phyloP scores from a whole-genome alignment of 1,140 invertebrate genomes.

The Bombus fervidus region DNA sequence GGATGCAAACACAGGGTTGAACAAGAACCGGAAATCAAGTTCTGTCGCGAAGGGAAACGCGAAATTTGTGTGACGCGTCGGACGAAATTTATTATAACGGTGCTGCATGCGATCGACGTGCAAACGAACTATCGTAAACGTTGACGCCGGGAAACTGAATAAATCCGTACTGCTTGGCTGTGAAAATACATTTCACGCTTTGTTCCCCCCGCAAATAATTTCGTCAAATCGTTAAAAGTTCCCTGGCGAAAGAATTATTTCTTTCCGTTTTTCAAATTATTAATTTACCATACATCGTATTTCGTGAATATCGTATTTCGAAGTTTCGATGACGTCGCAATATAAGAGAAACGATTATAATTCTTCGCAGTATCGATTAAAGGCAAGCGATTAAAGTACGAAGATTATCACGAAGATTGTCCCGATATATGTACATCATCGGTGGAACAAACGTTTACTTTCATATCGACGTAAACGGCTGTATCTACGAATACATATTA shows the following conservation, averaged over 20 bases:
- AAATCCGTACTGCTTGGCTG: background rate
- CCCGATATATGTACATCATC: background rate
- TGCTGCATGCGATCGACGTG: too few species aligned
- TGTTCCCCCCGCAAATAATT: background rate
- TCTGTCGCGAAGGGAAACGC: background rate
- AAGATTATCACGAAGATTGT: background rate
- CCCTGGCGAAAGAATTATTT: background rate
- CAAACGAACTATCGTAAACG: background rate
- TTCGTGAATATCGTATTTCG: too few species aligned
- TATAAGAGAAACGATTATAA: too few species aligned
- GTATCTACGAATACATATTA: background rate
- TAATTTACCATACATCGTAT: too few species aligned
- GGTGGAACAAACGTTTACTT: background rate
- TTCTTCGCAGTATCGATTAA: too few species aligned
- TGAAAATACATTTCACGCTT: background rate
- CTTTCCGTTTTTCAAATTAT: too few species aligned
- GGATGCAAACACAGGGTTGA: background rate
- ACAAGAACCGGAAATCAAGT: constrained; percentile 36
- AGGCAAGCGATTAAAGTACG: too few species aligned
- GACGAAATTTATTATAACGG: constrained; percentile 14
- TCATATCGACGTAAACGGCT: background rate
- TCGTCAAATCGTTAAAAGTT: background rate
- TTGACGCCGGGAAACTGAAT: background rate
- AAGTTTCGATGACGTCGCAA: background rate
- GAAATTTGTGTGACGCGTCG: background rate